phyloP scores from a whole-genome alignment of 2,797 vertebrate genomes.

The Allobates femoralis region DNA sequence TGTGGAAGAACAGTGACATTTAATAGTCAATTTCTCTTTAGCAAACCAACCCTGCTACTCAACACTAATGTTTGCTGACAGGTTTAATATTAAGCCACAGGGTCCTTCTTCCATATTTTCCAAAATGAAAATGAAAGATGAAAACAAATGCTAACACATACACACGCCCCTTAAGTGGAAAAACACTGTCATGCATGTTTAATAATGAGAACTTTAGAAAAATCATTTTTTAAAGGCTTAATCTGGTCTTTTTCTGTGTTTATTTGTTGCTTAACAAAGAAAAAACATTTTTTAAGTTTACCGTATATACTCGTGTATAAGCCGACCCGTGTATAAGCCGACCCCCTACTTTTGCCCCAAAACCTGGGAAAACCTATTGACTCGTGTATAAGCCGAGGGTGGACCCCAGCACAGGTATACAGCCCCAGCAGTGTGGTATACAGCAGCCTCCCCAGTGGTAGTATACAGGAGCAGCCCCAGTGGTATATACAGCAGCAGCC shows the following conservation, averaged over 20 bases:
- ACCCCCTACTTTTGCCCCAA: too few relatives aligned
- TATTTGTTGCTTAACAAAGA: too few relatives aligned
- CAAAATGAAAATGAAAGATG: conserved; percentile 4
- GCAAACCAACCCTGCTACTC: background rate
- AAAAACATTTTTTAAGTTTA: too few relatives aligned
- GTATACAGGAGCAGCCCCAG: too few relatives aligned
- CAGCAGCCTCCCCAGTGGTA: too few relatives aligned
- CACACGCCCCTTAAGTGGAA: background rate
- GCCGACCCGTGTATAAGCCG: too few relatives aligned
- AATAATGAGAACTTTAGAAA: background rate
- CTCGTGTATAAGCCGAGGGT: too few relatives aligned
- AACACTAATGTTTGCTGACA: conserved; percentile 6
- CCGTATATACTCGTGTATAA: too few relatives aligned
- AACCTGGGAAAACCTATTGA: too few relatives aligned
- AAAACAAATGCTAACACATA: background rate
- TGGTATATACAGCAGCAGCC: too few relatives aligned
- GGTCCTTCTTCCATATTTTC: background rate
- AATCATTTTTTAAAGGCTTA: background rate
- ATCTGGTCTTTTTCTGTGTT: background rate
- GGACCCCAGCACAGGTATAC: too few relatives aligned
- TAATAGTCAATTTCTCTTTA: conserved; percentile 2
- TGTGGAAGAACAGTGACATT: background rate
- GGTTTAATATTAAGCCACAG: background rate
- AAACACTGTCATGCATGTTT: background rate
- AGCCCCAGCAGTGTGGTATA: too few relatives aligned